These are phyloP conservation scores for Aphodius sticticus DNA, from an alignment of 2,888 invertebrate genomes.

Conservation along the genomic window DNA sequence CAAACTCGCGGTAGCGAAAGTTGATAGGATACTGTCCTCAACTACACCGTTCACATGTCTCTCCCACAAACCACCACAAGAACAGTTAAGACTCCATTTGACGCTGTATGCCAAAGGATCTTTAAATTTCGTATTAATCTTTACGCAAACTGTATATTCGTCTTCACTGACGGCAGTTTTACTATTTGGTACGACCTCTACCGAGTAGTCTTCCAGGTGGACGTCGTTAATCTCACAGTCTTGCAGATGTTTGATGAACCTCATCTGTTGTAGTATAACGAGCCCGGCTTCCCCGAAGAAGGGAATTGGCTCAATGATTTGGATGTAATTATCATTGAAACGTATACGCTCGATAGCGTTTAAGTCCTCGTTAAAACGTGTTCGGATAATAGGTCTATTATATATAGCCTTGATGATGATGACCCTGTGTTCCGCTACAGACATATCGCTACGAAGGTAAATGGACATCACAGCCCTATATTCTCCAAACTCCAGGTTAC, in stretches of 20 bases:
- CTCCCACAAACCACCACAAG: background rate
- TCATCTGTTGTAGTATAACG: background rate
- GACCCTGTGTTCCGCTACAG: background rate
- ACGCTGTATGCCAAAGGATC: background rate
- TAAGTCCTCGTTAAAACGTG: background rate
- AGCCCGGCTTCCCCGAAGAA: background rate
- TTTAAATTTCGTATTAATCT: background rate
- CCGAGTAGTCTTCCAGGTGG: background rate
- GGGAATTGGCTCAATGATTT: background rate
- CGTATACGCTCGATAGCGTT: background rate
- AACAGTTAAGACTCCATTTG: background rate
- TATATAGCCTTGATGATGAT: conserved; percentile 10
- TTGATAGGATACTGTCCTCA: background rate
- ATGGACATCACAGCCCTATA: background rate
- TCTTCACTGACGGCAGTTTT: background rate
- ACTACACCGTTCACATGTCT: background rate
- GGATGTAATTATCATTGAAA: background rate
- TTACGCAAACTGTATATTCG: background rate
- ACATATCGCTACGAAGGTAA: conserved; percentile 9
- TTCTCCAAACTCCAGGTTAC: background rate
- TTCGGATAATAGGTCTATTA: background rate
- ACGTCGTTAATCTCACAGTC: conserved; percentile 5
- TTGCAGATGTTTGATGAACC: background rate
- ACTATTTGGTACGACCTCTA: conserved; percentile 5
- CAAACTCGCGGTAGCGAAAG: background rate